These are phyloP conservation scores for Pseudomyrmex flavicornis DNA, from an alignment of 1,140 invertebrate genomes.

Conservation along the genomic window DNA sequence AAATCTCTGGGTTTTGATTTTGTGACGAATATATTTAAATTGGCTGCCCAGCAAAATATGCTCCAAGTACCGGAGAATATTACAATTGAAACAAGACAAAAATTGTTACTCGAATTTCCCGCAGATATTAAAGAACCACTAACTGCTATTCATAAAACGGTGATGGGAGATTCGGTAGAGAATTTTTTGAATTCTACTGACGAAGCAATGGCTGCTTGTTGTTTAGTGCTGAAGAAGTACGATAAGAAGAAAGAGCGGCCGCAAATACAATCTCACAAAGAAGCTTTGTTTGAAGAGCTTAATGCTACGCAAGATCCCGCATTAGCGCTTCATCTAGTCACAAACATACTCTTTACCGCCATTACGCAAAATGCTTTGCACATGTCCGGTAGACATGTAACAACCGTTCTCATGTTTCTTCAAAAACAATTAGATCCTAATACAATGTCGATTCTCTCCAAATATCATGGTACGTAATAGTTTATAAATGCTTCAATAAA, in stretches of 20 bases:
- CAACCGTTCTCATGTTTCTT: constrained; percentile 91
- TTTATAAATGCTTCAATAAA: constrained; percentile 28
- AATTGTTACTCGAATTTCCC: constrained; percentile 88
- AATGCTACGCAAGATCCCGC: constrained; percentile 91
- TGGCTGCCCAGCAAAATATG: constrained; percentile 89
- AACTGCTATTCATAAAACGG: constrained; percentile 87
- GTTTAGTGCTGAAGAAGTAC: constrained; percentile 94
- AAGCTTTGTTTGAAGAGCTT: constrained; percentile 92
- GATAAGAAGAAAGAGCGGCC: constrained; percentile 95
- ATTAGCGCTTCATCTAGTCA: constrained; percentile 92
- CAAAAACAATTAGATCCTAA: constrained; percentile 89
- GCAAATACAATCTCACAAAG: constrained; percentile 91
- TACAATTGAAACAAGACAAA: constrained; percentile 89
- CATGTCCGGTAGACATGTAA: constrained; percentile 96
- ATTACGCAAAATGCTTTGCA: constrained; percentile 93
- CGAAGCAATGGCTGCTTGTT: constrained; percentile 89
- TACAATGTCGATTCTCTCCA: constrained; percentile 87
- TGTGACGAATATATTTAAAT: constrained; percentile 91
- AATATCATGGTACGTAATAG: constrained; percentile 90
- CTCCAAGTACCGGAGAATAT: constrained; percentile 85
- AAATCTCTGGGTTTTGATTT: constrained; percentile 94
- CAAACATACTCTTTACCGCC: constrained; percentile 92
- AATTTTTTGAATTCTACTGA: constrained; percentile 92
- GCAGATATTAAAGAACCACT: constrained; percentile 88
- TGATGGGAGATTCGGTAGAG: constrained; percentile 88